Conservation (phyloP, 2,888 invertebrate species). For the Synanthedon andrenaeformis region DNA sequence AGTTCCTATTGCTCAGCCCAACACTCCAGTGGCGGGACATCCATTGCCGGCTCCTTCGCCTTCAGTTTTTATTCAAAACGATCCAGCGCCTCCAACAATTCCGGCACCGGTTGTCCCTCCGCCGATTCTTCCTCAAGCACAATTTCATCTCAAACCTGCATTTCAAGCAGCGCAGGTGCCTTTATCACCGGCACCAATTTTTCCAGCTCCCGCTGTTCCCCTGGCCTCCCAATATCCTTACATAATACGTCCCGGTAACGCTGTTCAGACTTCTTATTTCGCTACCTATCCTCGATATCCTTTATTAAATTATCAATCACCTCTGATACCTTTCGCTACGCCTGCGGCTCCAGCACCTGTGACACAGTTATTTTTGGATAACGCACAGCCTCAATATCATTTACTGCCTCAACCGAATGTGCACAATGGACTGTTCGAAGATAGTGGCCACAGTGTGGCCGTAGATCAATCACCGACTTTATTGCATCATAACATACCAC, state of each 20-base stretch:
- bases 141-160: constrained; percentile 31
- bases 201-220: constrained; percentile 15
- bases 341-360: constrained; percentile 14
- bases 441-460: constrained; percentile 18
- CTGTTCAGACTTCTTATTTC: constrained; percentile 54
- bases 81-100: constrained; percentile 13
- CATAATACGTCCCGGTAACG: constrained; percentile 53
- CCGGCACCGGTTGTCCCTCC: constrained; percentile 26
- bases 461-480: constrained; percentile 20
- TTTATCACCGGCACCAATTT: constrained; percentile 16
- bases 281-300: constrained; percentile 60
- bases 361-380: constrained; percentile 23
- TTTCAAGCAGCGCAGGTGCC: constrained; percentile 28
- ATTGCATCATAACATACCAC: constrained; percentile 18
- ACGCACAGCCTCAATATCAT: constrained; percentile 34
- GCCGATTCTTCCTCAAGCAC: constrained; percentile 22
- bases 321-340: constrained; percentile 21
- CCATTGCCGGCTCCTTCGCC: constrained; percentile 36
- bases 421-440: constrained; percentile 25
- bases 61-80: constrained; percentile 17
- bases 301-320: constrained; percentile 38
- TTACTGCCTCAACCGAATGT: constrained; percentile 22
- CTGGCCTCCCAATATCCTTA: constrained; percentile 39
- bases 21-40: constrained; percentile 28
- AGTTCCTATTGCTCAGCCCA: constrained; percentile 9